Percentiles rank a stretch among this genome's conserved stretches.
These are phyloP conservation scores for Onychomys arenicola DNA, from an alignment of 2,797 vertebrate genomes.

Conservation along the genomic window DNA sequence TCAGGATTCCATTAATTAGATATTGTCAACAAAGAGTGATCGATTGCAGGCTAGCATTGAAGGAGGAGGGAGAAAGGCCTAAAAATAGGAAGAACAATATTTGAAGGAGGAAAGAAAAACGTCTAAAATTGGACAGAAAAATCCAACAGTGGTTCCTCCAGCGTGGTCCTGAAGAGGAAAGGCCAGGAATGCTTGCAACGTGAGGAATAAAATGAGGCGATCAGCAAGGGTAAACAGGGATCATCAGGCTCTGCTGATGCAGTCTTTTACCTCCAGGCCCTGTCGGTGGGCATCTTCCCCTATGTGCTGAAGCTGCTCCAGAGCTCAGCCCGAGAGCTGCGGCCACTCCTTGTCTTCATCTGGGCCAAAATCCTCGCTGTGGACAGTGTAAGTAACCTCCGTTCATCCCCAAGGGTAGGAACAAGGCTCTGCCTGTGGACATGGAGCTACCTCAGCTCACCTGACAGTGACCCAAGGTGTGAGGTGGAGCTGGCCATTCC, in stretches of 20 bases:
- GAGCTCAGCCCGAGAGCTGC: slow-evolving; percentile 96
- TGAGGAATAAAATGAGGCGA: neutral
- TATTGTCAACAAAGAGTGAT: neutral
- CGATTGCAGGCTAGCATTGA: neutral
- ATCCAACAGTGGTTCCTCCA: neutral
- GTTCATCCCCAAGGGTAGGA: neutral
- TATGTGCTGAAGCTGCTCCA: slow-evolving; percentile 98
- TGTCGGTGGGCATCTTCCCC: slow-evolving; percentile 98
- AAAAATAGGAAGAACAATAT: neutral
- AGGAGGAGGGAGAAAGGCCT: neutral
- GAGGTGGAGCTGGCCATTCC: neutral
- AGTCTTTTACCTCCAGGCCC: slow-evolving; percentile 88
- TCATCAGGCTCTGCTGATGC: rapidly evolving
- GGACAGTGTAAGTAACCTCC: slow-evolving; percentile 95
- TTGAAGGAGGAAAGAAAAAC: neutral
- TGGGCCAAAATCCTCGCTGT: slow-evolving; percentile 99
- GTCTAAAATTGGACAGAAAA: neutral
- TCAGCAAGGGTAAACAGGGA: neutral
- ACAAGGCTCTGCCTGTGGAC: neutral
- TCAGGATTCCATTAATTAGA: neutral
- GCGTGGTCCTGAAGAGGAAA: neutral
- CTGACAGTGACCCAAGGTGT: no score
- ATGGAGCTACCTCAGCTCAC: neutral
- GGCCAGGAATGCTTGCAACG: slow-evolving; percentile 38
- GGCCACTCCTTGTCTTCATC: slow-evolving; percentile 98